Percentiles rank a stretch among this genome's conserved stretches.
phyloP scores from a whole-genome alignment of 2,113 vertebrate species.

The Aepyceros melampus region DNA sequence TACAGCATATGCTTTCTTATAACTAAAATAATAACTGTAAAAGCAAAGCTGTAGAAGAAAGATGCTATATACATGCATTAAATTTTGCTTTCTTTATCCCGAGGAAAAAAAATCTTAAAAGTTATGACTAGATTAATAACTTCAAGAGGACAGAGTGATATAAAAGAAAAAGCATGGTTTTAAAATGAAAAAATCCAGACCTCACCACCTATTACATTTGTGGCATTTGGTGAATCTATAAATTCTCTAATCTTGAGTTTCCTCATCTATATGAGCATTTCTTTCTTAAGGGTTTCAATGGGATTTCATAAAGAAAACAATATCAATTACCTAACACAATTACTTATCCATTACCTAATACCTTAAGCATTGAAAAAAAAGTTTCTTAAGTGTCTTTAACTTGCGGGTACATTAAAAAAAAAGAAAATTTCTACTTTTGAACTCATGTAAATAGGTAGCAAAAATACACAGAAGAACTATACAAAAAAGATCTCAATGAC shows the following conservation, averaged over 20 bases:
- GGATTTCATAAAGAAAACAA: not conserved
- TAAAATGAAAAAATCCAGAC: not conserved
- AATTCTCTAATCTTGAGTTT: conserved; percentile 16
- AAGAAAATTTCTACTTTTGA: not conserved
- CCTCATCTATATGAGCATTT: not conserved
- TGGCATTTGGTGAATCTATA: not conserved
- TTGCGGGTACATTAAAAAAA: not conserved
- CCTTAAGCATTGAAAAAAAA: not conserved
- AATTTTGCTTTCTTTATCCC: conserved; percentile 7
- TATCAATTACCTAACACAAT: not conserved
- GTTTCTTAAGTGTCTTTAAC: not conserved
- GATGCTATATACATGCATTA: not conserved
- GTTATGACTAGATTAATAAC: not conserved
- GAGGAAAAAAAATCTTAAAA: not conserved
- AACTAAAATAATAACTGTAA: not conserved
- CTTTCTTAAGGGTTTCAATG: not conserved
- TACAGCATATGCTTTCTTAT: not conserved
- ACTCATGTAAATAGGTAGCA: not conserved
- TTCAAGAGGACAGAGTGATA: not conserved
- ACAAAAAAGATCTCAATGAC: not conserved
- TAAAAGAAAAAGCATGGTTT: not conserved
- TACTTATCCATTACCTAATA: not conserved
- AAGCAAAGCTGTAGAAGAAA: not conserved
- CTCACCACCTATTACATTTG: not conserved
- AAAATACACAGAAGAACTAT: not conserved